phyloP scores from a whole-genome alignment of 2,888 invertebrate species.

The Xestoiulus laeticollis region DNA sequence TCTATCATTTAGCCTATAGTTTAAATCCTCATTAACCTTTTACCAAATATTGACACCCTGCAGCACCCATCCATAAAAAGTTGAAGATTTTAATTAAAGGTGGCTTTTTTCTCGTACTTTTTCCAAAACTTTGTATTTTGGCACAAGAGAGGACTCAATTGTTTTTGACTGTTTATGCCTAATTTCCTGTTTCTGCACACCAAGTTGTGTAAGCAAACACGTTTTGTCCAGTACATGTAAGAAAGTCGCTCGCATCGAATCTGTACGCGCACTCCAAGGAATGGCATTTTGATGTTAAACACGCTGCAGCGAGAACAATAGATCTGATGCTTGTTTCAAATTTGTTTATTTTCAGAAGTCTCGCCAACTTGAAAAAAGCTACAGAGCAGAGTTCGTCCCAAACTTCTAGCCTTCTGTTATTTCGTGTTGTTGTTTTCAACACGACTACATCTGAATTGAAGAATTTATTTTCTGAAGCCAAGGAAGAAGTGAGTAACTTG shows the following conservation, averaged over 20 bases:
- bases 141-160: background rate
- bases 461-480: conserved; percentile 34
- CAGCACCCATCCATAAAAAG: background rate
- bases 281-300: conserved; percentile 23
- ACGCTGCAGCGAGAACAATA: background rate
- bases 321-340: conserved; percentile 1
- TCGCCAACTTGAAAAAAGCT: background rate
- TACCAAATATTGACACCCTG: background rate
- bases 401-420: background rate
- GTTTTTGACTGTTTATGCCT: background rate
- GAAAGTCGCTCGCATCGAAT: background rate
- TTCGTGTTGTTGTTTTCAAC: conserved; percentile 3
- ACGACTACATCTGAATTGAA: background rate
- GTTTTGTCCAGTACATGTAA: conserved; percentile 3
- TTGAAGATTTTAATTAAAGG: background rate
- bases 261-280: background rate
- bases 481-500: background rate
- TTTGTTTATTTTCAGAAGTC: conserved; percentile 37
- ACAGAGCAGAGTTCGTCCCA: background rate
- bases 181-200: background rate
- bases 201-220: conserved; percentile 23
- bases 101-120: background rate
- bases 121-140: background rate
- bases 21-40: no score
- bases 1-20: no score